Conservation (phyloP, 2,888 invertebrate genomes). For the Apamea epomidion region DNA sequence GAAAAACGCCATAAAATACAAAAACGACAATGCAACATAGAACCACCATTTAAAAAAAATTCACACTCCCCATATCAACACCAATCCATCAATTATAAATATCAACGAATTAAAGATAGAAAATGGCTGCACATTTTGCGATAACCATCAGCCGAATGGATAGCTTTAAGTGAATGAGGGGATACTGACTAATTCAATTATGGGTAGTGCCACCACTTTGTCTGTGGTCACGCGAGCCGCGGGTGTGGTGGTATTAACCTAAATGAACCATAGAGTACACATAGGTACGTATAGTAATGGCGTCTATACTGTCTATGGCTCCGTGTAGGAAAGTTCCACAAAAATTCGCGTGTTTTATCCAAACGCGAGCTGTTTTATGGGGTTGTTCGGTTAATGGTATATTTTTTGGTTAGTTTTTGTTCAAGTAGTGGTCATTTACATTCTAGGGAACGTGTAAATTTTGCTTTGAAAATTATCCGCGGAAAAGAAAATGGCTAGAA, state of each 20-base stretch:
- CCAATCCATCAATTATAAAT: constrained; percentile 44
- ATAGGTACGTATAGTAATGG: constrained; percentile 14
- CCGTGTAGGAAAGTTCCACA: constrained; percentile 17
- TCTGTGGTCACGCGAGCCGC: constrained; percentile 77
- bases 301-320: constrained; percentile 11
- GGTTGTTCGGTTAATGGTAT: background rate
- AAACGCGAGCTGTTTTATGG: constrained; percentile 21
- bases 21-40: background rate
- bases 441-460: background rate
- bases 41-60: background rate
- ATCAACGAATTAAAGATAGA: constrained; percentile 59
- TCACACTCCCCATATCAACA: background rate
- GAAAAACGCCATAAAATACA: background rate
- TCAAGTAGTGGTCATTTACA: background rate
- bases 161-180: constrained; percentile 80
- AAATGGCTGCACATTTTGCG: constrained; percentile 64
- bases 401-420: constrained; percentile 4
- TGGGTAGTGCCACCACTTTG: constrained; percentile 63
- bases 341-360: constrained; percentile 40
- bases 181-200: constrained; percentile 87
- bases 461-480: background rate
- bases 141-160: constrained; percentile 71
- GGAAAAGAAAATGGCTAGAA: background rate
- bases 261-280: constrained; percentile 52
- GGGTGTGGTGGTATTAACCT: constrained; percentile 68